Conservation (phyloP, 2,113 vertebrate genomes). For the Poeciliopsis prolifica region DNA sequence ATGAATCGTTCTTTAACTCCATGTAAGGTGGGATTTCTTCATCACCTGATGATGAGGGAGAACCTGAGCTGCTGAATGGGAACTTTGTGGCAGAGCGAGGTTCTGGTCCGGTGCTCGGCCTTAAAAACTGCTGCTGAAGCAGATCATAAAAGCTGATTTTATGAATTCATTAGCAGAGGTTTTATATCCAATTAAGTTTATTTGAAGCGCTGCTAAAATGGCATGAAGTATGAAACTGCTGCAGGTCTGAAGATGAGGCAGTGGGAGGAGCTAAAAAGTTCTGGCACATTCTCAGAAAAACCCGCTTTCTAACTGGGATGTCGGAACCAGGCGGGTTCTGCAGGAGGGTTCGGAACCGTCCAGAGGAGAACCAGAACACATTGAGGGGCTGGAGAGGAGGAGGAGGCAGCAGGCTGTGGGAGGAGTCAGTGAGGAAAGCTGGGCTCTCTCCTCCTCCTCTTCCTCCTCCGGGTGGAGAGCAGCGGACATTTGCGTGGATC, state of each 20-base stretch:
- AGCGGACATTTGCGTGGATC: slow-evolving; percentile 65
- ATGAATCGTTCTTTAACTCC: neutral
- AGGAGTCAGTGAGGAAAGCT: slow-evolving; percentile 60
- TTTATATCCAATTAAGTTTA: neutral
- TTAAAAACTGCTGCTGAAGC: neutral
- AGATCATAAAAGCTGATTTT: neutral
- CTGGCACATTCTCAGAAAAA: neutral
- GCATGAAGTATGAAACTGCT: neutral
- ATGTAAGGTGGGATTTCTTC: too few species aligned
- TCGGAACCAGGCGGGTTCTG: neutral
- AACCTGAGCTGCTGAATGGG: neutral
- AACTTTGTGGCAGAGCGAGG: neutral
- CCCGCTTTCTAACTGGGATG: neutral
- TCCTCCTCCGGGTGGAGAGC: slow-evolving; percentile 48
- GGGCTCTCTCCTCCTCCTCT: slow-evolving; percentile 17
- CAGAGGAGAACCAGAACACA: neutral
- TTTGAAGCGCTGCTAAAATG: neutral
- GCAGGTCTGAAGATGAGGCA: neutral
- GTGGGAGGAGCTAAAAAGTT: neutral
- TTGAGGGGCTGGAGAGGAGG: slow-evolving; percentile 16
- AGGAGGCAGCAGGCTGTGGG: slow-evolving; percentile 28
- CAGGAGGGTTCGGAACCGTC: neutral
- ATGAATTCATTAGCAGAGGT: neutral
- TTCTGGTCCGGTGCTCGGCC: neutral
- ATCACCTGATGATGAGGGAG: too few species aligned